Base-by-base conservation (phyloP, 2,797 vertebrate species). In the Pangasius macronema region DNA sequence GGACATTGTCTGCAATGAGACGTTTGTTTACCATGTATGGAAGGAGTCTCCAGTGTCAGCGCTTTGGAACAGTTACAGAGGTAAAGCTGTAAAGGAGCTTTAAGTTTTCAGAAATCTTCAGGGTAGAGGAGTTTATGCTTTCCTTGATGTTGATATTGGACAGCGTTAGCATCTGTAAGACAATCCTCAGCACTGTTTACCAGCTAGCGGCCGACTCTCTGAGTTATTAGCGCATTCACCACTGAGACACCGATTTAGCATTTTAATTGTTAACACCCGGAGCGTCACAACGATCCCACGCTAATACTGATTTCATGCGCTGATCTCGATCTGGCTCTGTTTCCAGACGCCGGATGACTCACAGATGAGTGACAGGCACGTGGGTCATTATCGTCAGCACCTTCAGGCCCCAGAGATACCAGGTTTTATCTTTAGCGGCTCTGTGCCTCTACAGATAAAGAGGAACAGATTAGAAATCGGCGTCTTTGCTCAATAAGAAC, bases 201-300 rank as follows among this genome's bases (percentile, higher is more conserved):
- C 42, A 46, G 42, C 42, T 46, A 46, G 42, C 42, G 42, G 42
- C 7, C 8, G 42, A 46, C 42, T 92, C 88, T 89, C 90, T 91
- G 90, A 93, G 90, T 93, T 93, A 93, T 95, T 95, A 95, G 92
- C 93, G 90, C 92, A 10, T 88, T 89, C 42, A 91, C 91, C 88
- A 87, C 90, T 88, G 94, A 93, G 92, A 93, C 92, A 91, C 88
- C 39, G 92, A 94, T 96, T 96, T 95, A 94, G 94, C 95, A 95
- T 96, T 96, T 95, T 95, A 95, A 96, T 96, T 94, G 94, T 95
- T 95, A 93, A 92, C 93, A 94, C 91, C 89, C 90, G 90, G 93
- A 92, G 93, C 88, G 91, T 93, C 93, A 91, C 92, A 91, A 87
- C 92, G 92, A 92, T 90, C 89, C 93, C 92, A 90, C 93, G 91